A percentile compares a stretch with the other conserved stretches of the same genome.
Evolutionary conservation across 2,113 vertebrate genomes (phyloP).

Genomic region (Cheirogaleus medius): DNA sequence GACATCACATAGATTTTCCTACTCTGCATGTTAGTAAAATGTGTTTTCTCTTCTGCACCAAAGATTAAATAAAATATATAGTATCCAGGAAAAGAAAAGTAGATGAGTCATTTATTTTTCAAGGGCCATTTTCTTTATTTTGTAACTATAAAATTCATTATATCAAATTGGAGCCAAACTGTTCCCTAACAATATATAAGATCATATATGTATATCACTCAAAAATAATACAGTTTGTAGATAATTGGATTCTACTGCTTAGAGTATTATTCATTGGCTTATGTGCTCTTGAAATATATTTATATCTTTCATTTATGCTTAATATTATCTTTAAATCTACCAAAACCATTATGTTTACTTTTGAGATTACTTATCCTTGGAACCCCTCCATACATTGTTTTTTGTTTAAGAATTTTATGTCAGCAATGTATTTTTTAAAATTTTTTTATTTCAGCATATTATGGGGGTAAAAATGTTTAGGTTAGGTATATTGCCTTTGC

Average conservation of each 20-base stretch:
- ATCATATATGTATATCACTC: background rate
- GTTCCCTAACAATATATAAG: background rate
- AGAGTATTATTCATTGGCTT: background rate
- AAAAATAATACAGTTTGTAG: background rate
- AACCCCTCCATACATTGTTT: background rate
- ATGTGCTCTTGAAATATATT: background rate
- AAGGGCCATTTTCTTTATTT: background rate
- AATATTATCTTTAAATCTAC: background rate
- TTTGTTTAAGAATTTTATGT: background rate
- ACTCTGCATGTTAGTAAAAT: background rate
- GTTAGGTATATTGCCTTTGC: no score
- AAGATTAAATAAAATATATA: background rate
- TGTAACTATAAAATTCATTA: background rate
- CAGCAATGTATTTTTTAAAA: no score
- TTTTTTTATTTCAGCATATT: background rate
- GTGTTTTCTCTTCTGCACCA: background rate
- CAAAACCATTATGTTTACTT: background rate
- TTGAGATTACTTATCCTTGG: background rate
- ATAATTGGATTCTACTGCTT: background rate
- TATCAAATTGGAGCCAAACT: background rate
- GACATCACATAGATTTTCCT: background rate
- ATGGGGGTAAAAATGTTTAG: no score
- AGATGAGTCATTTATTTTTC: background rate
- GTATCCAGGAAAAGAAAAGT: background rate
- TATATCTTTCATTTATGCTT: background rate